Conservation (phyloP, 1,140 invertebrate genomes). For the Thrips palmi region DNA sequence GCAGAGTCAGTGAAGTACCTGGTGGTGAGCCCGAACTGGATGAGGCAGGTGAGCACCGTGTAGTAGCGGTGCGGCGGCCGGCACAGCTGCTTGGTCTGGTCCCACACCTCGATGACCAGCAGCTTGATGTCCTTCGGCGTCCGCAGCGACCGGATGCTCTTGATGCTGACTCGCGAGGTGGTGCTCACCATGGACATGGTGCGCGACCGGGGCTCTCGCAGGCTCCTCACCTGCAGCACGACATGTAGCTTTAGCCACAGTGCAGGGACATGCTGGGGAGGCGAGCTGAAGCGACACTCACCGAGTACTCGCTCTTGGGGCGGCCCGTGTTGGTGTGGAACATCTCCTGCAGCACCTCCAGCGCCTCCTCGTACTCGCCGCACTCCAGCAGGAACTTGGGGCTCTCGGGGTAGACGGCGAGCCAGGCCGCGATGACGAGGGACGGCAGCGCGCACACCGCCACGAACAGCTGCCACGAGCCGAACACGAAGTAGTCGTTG, state of each 20-base stretch:
- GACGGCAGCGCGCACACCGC: slow-evolving; percentile 42
- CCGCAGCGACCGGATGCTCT: slow-evolving; percentile 32
- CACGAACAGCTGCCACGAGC: slow-evolving; percentile 59
- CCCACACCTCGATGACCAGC: slow-evolving; percentile 40
- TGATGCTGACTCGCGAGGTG: slow-evolving; percentile 31
- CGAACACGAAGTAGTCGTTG: slow-evolving; percentile 35
- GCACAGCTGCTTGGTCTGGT: slow-evolving; percentile 44
- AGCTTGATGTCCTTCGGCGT: slow-evolving; percentile 45
- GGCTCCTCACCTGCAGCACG: slow-evolving; percentile 34
- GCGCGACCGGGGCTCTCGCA: slow-evolving; percentile 39
- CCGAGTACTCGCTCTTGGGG: slow-evolving; percentile 41
- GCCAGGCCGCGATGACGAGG: slow-evolving; percentile 37
- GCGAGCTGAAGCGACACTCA: slow-evolving; percentile 21
- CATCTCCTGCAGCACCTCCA: slow-evolving; percentile 44
- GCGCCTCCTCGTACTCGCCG: slow-evolving; percentile 49
- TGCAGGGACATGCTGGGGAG: not conserved
- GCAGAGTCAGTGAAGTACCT: slow-evolving; percentile 25
- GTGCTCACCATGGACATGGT: slow-evolving; percentile 38
- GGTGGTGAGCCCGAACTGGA: slow-evolving; percentile 53
- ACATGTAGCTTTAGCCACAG: not conserved
- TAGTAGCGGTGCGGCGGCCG: slow-evolving; percentile 46
- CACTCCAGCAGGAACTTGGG: slow-evolving; percentile 65
- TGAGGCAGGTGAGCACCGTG: slow-evolving; percentile 48
- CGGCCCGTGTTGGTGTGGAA: slow-evolving; percentile 49
- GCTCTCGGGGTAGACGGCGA: slow-evolving; percentile 65